Evolutionary conservation across 2,797 vertebrate species (phyloP).

Genomic region (Phrynocephalus guinanensis): DNA sequence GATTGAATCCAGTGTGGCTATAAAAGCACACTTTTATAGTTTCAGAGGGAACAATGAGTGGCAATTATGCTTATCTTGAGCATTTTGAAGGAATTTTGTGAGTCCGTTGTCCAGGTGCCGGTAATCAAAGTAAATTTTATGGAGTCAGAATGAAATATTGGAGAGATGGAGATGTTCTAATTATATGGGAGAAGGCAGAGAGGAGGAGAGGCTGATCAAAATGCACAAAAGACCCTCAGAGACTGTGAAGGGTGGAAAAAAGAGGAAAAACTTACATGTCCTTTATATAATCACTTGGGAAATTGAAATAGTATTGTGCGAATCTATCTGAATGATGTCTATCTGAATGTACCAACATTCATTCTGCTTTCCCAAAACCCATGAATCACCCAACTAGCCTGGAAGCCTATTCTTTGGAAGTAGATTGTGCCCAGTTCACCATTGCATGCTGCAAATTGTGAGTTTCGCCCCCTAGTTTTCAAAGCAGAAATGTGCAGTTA

Average conservation of each 20-base stretch:
- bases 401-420: not conserved
- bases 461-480: no score
- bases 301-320: not conserved
- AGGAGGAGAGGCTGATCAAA: conserved; percentile 59
- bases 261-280: not conserved
- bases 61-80: conserved; percentile 46
- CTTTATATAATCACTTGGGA: not conserved
- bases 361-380: not conserved
- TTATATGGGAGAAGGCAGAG: conserved; percentile 52
- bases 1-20: conserved; percentile 11
- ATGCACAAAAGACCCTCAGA: conserved; percentile 44
- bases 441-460: no score
- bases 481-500: no score
- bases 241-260: conserved; percentile 54
- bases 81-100: conserved; percentile 52
- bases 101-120: conserved; percentile 51
- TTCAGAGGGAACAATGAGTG: conserved; percentile 45
- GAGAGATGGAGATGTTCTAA: conserved; percentile 69
- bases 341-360: not conserved
- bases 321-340: not conserved
- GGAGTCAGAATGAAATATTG: conserved; percentile 54
- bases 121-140: conserved; percentile 49
- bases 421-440: no score
- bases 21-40: conserved; percentile 27
- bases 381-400: not conserved